phyloP scores from a whole-genome alignment of 2,113 vertebrate species.

The cattle (Bos taurus) region DNA sequence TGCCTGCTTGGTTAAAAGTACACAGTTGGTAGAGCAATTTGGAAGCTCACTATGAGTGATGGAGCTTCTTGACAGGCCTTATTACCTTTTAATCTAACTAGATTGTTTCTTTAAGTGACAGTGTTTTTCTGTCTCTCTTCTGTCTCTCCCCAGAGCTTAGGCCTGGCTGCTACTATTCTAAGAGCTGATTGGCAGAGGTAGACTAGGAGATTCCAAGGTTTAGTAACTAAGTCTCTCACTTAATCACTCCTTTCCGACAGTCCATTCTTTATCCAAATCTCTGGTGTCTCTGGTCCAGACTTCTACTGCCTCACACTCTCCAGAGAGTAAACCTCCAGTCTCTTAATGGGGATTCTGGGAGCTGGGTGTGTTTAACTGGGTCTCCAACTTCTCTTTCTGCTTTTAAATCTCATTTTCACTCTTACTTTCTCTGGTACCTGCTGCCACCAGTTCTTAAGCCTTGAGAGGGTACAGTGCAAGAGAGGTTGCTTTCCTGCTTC shows the following conservation, averaged over 20 bases:
- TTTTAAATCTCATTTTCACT: slow-evolving; percentile 6
- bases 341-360: not conserved
- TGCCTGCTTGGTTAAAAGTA: not conserved
- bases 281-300: not conserved
- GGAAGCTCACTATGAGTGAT: not conserved
- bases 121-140: not conserved
- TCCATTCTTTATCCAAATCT: not conserved
- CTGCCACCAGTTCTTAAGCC: not conserved
- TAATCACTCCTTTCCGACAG: not conserved
- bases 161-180: not conserved
- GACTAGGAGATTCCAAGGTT: not conserved
- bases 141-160: not conserved
- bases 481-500: slow-evolving; percentile 4
- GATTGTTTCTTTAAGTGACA: not conserved
- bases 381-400: not conserved
- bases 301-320: not conserved
- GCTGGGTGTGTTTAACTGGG: not conserved
- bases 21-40: not conserved
- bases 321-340: not conserved
- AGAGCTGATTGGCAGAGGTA: not conserved
- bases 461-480: not conserved
- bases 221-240: not conserved
- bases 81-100: not conserved
- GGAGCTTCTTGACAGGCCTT: not conserved
- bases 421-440: not conserved